Evolutionary conservation across 1,140 invertebrate genomes (phyloP).

Genomic region (Trigoniulus corallinus): DNA sequence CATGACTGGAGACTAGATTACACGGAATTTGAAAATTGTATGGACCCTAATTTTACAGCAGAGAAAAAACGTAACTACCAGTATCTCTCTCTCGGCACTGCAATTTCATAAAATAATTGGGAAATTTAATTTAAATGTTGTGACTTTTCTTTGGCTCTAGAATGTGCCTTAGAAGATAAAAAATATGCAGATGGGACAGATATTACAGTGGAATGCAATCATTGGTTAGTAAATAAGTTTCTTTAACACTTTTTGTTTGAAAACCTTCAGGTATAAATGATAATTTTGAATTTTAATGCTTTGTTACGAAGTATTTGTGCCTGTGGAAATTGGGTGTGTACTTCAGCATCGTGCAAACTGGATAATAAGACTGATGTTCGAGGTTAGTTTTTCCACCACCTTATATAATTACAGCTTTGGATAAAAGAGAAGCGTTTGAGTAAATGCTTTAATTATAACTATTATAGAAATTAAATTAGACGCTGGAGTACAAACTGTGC

Average conservation of each 20-base stretch:
- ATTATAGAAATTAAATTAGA: too few species aligned
- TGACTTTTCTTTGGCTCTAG: constrained; percentile 7
- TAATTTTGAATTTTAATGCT: background rate
- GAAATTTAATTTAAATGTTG: too few species aligned
- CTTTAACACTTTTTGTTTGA: background rate
- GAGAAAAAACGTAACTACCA: constrained; percentile 16
- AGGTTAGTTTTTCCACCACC: too few species aligned
- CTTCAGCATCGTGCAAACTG: constrained; percentile 13
- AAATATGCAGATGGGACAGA: constrained; percentile 19
- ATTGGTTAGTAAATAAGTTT: constrained; percentile 15
- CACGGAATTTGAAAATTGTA: constrained; percentile 17
- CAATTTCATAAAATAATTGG: too few species aligned
- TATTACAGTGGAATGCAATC: constrained; percentile 18
- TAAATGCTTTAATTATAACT: too few species aligned
- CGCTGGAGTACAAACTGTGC: too few species aligned
- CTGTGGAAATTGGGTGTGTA: constrained; percentile 21
- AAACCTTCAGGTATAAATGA: background rate
- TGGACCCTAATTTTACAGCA: constrained; percentile 16
- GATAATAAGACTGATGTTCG: background rate
- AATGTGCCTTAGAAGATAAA: constrained; percentile 18
- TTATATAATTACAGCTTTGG: too few species aligned
- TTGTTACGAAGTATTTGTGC: constrained; percentile 17
- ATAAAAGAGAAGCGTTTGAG: too few species aligned
- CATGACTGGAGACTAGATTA: constrained; percentile 19
- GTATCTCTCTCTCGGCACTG: background rate